Conservation (phyloP, 1,140 invertebrate genomes). For the Wiebesia pumilae region DNA sequence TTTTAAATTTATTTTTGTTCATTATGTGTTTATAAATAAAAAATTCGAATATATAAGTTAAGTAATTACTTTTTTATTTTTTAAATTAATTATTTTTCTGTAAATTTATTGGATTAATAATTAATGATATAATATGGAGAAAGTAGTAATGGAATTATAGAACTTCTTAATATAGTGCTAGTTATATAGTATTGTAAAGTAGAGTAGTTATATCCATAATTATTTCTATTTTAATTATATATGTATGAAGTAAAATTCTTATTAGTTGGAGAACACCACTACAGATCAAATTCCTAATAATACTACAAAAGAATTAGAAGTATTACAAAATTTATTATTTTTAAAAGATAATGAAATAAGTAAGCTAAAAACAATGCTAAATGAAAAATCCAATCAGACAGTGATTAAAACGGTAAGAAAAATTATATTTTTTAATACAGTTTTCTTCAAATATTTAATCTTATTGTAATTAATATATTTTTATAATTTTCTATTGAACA, state of each 20-base stretch:
- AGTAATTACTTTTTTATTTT: too few species aligned
- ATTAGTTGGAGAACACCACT: background rate
- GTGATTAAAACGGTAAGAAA: constrained; percentile 13
- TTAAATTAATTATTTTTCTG: too few species aligned
- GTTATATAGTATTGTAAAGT: too few species aligned
- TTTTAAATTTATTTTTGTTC: too few species aligned
- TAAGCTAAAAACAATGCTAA: constrained; percentile 20
- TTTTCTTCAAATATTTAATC: background rate
- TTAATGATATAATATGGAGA: too few species aligned
- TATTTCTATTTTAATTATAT: background rate
- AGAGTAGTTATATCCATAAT: background rate
- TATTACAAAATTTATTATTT: constrained; percentile 15
- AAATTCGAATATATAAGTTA: too few species aligned
- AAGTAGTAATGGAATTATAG: background rate
- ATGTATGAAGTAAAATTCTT: constrained; percentile 19
- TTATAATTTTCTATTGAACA: background rate
- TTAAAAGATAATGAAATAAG: constrained; percentile 42
- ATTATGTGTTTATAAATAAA: too few species aligned
- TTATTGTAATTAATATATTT: background rate
- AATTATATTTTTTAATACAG: background rate
- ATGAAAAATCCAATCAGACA: constrained; percentile 28
- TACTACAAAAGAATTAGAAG: constrained; percentile 33
- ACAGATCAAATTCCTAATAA: background rate
- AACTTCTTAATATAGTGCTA: background rate
- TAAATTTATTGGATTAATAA: too few species aligned